Conservation (phyloP, 2,113 vertebrate species). For the Sorex araneus region DNA sequence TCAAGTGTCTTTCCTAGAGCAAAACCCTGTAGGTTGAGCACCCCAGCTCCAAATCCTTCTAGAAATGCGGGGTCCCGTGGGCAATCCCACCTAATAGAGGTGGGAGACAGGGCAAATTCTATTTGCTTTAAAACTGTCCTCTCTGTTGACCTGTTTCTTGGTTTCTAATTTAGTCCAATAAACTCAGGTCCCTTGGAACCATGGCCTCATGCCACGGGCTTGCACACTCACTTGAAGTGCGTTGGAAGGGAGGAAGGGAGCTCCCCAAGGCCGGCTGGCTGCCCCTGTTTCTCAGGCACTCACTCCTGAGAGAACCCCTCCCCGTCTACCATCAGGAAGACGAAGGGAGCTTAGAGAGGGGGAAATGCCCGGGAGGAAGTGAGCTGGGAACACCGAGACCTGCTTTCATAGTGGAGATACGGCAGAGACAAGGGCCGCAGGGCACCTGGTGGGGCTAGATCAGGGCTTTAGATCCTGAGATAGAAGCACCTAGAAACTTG, state of each 20-base stretch:
- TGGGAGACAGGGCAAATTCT: constrained; percentile 42
- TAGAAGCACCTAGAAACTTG: background rate
- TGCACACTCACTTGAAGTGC: constrained; percentile 53
- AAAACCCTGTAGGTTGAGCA: constrained; percentile 53
- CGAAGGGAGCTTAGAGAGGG: constrained; percentile 3
- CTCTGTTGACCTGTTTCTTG: constrained; percentile 79
- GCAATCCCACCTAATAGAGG: constrained; percentile 50
- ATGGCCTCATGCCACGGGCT: background rate
- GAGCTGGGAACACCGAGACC: background rate
- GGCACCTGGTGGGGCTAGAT: background rate
- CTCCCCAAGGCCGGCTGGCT: background rate
- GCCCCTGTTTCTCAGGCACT: background rate
- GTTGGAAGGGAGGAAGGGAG: background rate
- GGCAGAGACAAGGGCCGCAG: background rate
- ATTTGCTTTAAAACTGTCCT: constrained; percentile 68
- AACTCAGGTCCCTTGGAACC: constrained; percentile 71
- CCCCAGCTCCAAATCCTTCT: constrained; percentile 49
- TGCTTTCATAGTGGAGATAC: background rate
- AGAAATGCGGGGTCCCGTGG: constrained; percentile 59
- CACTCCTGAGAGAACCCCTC: background rate
- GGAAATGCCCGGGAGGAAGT: background rate
- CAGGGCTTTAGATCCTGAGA: background rate
- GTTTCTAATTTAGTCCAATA: constrained; percentile 80
- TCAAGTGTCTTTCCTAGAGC: constrained; percentile 65
- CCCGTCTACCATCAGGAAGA: background rate